A percentile compares a stretch with the other conserved stretches of the same genome.
phyloP scores from a whole-genome alignment of 1,140 invertebrate species.

The Medauroidea extradentata region DNA sequence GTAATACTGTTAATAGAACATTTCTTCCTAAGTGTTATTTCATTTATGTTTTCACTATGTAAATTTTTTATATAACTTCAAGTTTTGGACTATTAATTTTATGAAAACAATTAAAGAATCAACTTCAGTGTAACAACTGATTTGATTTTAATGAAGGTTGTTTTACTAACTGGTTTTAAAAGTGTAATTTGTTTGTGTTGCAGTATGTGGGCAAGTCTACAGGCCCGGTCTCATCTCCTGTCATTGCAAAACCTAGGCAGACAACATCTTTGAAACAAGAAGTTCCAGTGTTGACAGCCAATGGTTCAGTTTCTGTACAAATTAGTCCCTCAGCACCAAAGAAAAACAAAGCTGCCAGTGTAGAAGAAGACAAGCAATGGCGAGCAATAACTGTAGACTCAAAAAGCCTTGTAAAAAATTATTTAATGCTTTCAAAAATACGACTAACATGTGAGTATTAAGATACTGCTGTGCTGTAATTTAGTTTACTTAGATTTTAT shows the following conservation, averaged over 20 bases:
- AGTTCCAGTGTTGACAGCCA: not conserved
- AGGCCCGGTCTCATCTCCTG: not conserved
- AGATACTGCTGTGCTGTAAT: not conserved
- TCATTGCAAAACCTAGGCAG: slow-evolving; percentile 1
- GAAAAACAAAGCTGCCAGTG: not conserved
- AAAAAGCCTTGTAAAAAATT: not conserved
- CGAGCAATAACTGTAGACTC: not conserved
- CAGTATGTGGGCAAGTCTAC: not conserved
- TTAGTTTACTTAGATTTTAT: no score
- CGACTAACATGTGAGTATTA: slow-evolving; percentile 10
- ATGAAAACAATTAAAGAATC: no score
- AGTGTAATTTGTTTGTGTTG: no score
- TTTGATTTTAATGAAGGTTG: no score
- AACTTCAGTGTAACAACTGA: no score
- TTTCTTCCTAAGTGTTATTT: no score
- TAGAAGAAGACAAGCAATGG: slow-evolving; percentile 3
- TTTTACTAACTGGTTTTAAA: no score
- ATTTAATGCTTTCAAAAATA: slow-evolving; percentile 12
- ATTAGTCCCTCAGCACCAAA: not conserved
- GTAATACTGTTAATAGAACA: no score
- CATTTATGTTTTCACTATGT: no score
- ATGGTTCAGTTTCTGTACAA: not conserved
- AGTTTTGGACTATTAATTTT: no score
- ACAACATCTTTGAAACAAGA: not conserved
- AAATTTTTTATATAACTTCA: no score